Percentiles rank a stretch among this genome's conserved stretches.
Evolutionary conservation across 2,888 invertebrate species (phyloP).

Genomic region (Drosophila subsilvestris): DNA sequence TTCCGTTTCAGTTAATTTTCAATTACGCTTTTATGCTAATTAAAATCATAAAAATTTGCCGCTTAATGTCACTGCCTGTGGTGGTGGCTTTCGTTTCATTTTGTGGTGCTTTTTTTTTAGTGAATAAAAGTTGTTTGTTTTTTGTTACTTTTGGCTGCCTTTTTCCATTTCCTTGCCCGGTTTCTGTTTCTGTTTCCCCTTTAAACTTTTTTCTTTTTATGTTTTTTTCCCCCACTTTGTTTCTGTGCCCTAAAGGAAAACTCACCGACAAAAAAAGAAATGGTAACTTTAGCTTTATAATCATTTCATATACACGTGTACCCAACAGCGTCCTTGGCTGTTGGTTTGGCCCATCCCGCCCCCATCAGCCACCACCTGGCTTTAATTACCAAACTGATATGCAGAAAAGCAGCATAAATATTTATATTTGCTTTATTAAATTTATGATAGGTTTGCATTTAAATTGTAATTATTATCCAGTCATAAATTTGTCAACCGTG

Average conservation of each 20-base stretch:
- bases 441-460: slow-evolving; percentile 2
- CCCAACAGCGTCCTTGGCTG: slow-evolving; percentile 18
- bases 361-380: slow-evolving; percentile 4
- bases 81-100: slow-evolving; percentile 38
- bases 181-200: slow-evolving; percentile 39
- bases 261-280: slow-evolving; percentile 26
- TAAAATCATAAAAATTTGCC: slow-evolving; percentile 63
- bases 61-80: slow-evolving; percentile 47
- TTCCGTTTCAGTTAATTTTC: slow-evolving; percentile 68
- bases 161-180: slow-evolving; percentile 41
- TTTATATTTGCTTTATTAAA: slow-evolving; percentile 8
- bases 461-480: background rate
- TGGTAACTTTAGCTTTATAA: slow-evolving; percentile 40
- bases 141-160: slow-evolving; percentile 32
- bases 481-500: slow-evolving; percentile 3
- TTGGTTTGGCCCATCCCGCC: background rate
- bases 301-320: slow-evolving; percentile 29
- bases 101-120: slow-evolving; percentile 38
- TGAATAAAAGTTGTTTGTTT: slow-evolving; percentile 42
- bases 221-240: slow-evolving; percentile 21
- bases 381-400: slow-evolving; percentile 11
- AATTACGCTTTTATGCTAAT: slow-evolving; percentile 77
- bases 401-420: slow-evolving; percentile 2
- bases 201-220: slow-evolving; percentile 45
- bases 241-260: slow-evolving; percentile 38